Conservation (phyloP, 2,113 vertebrate species). For the Oplegnathus fasciatus region DNA sequence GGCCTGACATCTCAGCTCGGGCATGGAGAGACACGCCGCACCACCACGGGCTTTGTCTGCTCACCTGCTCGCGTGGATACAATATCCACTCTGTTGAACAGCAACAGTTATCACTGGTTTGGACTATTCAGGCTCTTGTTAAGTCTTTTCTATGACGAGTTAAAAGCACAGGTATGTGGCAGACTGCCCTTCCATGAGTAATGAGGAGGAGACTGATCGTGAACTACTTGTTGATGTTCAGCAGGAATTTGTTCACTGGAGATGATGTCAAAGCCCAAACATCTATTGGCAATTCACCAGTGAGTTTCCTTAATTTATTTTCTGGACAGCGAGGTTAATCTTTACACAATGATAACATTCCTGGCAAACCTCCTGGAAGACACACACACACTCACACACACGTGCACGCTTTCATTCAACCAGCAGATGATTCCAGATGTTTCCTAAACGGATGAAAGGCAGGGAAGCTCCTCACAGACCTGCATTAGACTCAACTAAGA, state of each 20-base stretch:
- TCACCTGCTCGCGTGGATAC: conserved; percentile 76
- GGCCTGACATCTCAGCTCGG: conserved; percentile 57
- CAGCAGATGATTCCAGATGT: conserved; percentile 84
- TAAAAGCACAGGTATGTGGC: not conserved
- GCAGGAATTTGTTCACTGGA: conserved; percentile 56
- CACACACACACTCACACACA: conserved; percentile 33
- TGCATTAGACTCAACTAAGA: conserved; percentile 71
- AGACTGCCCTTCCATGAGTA: conserved; percentile 33
- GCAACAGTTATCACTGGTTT: conserved; percentile 29
- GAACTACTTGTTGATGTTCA: conserved; percentile 64
- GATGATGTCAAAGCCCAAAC: conserved; percentile 77
- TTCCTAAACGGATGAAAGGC: conserved; percentile 84
- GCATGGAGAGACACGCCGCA: conserved; percentile 66
- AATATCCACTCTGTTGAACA: conserved; percentile 52
- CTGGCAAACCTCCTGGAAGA: conserved; percentile 64
- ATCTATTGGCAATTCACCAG: conserved; percentile 67
- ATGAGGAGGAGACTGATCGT: conserved; percentile 54
- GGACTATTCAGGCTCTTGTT: not conserved
- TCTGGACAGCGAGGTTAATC: conserved; percentile 66
- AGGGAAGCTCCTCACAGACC: conserved; percentile 69
- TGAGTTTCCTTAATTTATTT: conserved; percentile 75
- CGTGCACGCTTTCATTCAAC: conserved; percentile 58
- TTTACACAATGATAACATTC: conserved; percentile 77
- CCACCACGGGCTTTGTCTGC: conserved; percentile 71
- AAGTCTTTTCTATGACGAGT: conserved; percentile 21